Conservation (phyloP, 2,888 invertebrate species). For the Halictus quadricinctus region DNA sequence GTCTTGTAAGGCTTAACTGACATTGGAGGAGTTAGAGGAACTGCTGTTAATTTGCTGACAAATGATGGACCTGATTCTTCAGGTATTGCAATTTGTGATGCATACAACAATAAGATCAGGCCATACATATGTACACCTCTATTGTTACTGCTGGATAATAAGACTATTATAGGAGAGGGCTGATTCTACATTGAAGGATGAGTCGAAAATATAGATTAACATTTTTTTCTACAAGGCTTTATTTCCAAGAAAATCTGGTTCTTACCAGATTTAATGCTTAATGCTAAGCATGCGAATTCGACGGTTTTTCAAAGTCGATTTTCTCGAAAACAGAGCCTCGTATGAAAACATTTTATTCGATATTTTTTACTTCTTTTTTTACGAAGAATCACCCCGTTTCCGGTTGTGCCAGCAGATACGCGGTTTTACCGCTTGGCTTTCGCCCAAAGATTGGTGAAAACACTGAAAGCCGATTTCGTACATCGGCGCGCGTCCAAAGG, state of each 20-base stretch:
- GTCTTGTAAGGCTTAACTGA: background rate
- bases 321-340: background rate
- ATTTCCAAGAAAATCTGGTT: background rate
- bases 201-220: background rate
- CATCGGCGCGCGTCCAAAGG: conserved; percentile 1
- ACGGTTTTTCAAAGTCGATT: background rate
- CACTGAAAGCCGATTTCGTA: background rate
- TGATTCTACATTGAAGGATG: background rate
- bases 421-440: background rate
- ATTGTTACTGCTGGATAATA: background rate
- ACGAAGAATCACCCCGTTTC: background rate
- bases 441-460: background rate
- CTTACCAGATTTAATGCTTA: too few relatives aligned
- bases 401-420: background rate
- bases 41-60: background rate
- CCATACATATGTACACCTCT: background rate
- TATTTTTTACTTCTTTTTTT: background rate
- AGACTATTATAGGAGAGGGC: background rate
- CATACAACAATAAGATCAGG: background rate
- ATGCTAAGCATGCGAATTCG: too few relatives aligned
- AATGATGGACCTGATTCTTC: background rate
- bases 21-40: background rate
- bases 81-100: background rate
- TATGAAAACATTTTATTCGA: background rate
- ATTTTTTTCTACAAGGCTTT: background rate